These are phyloP conservation scores for Lethenteron reissneri DNA, from an alignment of 2,113 vertebrate genomes.

Conservation along the genomic window DNA sequence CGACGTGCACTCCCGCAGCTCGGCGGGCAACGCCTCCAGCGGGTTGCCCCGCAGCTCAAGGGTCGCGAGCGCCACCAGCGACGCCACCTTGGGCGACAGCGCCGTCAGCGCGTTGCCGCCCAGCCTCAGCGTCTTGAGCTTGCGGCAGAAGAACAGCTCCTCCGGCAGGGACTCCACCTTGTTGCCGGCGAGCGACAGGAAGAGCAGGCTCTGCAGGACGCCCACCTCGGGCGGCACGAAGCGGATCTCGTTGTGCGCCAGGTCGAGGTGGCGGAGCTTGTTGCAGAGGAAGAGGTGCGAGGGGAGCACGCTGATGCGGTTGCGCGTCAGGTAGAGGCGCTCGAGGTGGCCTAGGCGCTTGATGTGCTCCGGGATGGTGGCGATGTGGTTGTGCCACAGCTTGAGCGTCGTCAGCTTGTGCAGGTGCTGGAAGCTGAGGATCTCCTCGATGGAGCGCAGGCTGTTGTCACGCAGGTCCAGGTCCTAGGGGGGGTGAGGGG, in stretches of 20 bases:
- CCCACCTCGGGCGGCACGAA: conserved; percentile 37
- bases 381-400: conserved; percentile 57
- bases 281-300: conserved; percentile 39
- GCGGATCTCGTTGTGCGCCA: conserved; percentile 45
- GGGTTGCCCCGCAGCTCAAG: conserved; percentile 51
- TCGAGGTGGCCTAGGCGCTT: conserved; percentile 41
- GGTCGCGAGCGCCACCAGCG: conserved; percentile 26
- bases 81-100: conserved; percentile 31
- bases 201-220: conserved; percentile 38
- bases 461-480: conserved; percentile 52
- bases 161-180: conserved; percentile 39
- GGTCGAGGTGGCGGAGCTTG: conserved; percentile 39
- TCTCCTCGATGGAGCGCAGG: conserved; percentile 50
- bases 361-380: conserved; percentile 47
- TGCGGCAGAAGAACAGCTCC: conserved; percentile 50
- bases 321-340: conserved; percentile 42
- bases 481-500: conserved; percentile 36
- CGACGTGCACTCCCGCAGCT: conserved; percentile 27
- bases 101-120: conserved; percentile 33
- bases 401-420: conserved; percentile 32
- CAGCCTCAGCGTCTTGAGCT: conserved; percentile 31
- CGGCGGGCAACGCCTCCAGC: conserved; percentile 33
- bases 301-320: conserved; percentile 39
- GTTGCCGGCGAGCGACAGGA: conserved; percentile 39
- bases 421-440: conserved; percentile 62